Percentiles rank a stretch among this genome's conserved stretches.
These are phyloP conservation scores for Scolopax bukidnonensis DNA, from an alignment of 2,797 vertebrate species.

Conservation along the genomic window DNA sequence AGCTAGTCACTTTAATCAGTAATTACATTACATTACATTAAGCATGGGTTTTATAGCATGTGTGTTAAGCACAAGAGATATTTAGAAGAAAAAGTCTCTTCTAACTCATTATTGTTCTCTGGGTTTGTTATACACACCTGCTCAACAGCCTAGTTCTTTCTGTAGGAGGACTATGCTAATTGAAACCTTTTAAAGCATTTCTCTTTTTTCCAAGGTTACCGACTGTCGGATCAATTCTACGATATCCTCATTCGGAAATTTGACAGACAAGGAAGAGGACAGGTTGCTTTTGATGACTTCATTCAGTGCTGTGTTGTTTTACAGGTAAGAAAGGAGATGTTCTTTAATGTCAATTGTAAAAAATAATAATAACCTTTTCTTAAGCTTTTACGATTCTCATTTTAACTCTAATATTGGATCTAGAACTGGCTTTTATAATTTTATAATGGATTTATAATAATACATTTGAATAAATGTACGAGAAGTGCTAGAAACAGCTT, in stretches of 20 bases:
- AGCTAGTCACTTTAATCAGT: not conserved
- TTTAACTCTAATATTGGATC: not conserved
- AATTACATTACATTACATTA: not conserved
- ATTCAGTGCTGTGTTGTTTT: conserved; percentile 98
- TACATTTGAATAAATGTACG: not conserved
- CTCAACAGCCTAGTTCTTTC: not conserved
- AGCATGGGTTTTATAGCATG: not conserved
- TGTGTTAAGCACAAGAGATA: not conserved
- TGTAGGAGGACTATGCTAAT: not conserved
- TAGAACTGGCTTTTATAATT: not conserved
- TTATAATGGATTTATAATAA: not conserved
- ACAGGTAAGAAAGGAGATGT: conserved; percentile 83
- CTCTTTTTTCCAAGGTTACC: conserved; percentile 85
- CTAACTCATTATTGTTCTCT: not conserved
- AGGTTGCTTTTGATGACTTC: conserved; percentile 98
- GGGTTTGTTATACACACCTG: not conserved
- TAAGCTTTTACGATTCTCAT: not conserved
- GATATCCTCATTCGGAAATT: conserved; percentile 96
- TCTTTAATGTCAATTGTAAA: not conserved
- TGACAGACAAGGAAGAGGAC: conserved; percentile 94
- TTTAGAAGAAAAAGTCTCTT: not conserved
- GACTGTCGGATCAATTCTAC: conserved; percentile 96
- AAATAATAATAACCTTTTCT: not conserved
- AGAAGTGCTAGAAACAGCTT: not conserved
- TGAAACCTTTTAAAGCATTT: conserved; percentile 18